phyloP scores from a whole-genome alignment of 2,888 invertebrate species.

The Megaustenia siamemsis region DNA sequence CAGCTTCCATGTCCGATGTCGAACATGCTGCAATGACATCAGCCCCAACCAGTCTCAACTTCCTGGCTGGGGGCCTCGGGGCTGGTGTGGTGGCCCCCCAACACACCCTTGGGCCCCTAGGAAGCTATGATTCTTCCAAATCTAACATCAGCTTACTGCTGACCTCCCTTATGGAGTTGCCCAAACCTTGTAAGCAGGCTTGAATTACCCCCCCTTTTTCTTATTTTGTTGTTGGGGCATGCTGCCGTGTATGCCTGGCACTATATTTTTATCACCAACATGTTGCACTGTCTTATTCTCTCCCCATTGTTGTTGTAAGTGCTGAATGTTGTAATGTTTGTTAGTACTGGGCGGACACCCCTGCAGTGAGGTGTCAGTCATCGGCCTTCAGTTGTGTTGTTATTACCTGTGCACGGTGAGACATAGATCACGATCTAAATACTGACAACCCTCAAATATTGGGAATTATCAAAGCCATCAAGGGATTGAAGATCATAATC shows the following conservation, averaged over 20 bases:
- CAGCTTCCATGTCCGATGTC: background rate
- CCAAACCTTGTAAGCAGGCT: constrained; percentile 10
- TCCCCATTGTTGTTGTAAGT: too few species aligned
- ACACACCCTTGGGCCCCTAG: background rate
- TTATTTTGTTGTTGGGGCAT: background rate
- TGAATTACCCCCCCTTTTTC: background rate
- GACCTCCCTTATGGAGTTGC: background rate
- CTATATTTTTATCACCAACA: too few species aligned
- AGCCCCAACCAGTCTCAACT: constrained; percentile 24
- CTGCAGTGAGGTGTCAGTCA: too few species aligned
- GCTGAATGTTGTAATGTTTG: too few species aligned
- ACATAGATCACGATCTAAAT: too few species aligned
- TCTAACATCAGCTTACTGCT: constrained; percentile 34
- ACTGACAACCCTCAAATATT: too few species aligned
- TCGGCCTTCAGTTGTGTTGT: too few species aligned
- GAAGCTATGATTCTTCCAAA: constrained; percentile 22
- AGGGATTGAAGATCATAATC: too few species aligned
- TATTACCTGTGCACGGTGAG: too few species aligned
- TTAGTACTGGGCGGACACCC: too few species aligned
- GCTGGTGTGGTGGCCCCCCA: constrained; percentile 44
- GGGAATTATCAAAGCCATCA: too few species aligned
- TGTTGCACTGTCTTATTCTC: too few species aligned
- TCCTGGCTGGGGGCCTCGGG: constrained; percentile 47
- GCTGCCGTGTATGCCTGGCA: background rate
- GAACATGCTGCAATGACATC: background rate